Percentiles rank a stretch among this genome's conserved stretches.
These are phyloP conservation scores for Cervus canadensis DNA, from an alignment of 2,113 vertebrate genomes.

Conservation along the genomic window DNA sequence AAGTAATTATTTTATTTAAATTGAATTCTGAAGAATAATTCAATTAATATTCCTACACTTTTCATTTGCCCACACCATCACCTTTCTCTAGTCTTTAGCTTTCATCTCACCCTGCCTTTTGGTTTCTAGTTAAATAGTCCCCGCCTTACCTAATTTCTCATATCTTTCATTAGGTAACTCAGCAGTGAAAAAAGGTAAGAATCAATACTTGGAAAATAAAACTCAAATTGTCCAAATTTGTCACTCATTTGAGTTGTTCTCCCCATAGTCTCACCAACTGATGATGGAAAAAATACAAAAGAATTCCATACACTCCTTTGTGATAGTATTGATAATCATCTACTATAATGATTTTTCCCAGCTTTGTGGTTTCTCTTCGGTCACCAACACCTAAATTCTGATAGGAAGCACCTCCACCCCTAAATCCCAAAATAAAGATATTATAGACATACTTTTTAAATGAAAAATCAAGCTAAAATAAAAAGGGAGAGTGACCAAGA, in stretches of 20 bases:
- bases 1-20: conserved; percentile 31
- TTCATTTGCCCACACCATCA: not conserved
- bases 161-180: not conserved
- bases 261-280: not conserved
- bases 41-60: not conserved
- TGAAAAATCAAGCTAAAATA: not conserved
- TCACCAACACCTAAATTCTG: not conserved
- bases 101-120: not conserved
- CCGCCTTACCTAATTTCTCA: not conserved
- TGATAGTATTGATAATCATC: not conserved
- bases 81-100: not conserved
- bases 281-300: not conserved
- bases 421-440: not conserved
- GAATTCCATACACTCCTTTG: not conserved
- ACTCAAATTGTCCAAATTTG: not conserved
- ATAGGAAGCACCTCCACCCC: not conserved
- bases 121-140: not conserved
- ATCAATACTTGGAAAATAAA: conserved; percentile 2
- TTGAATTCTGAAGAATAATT: not conserved
- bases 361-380: not conserved
- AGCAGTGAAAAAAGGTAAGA: not conserved
- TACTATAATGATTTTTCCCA: not conserved
- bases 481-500: not conserved
- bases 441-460: not conserved
- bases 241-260: not conserved